Evolutionary conservation across 2,888 invertebrate species (phyloP), one percentile per base, ranked within the genome.

Genomic region (Drosophila mayaguana): DNA sequence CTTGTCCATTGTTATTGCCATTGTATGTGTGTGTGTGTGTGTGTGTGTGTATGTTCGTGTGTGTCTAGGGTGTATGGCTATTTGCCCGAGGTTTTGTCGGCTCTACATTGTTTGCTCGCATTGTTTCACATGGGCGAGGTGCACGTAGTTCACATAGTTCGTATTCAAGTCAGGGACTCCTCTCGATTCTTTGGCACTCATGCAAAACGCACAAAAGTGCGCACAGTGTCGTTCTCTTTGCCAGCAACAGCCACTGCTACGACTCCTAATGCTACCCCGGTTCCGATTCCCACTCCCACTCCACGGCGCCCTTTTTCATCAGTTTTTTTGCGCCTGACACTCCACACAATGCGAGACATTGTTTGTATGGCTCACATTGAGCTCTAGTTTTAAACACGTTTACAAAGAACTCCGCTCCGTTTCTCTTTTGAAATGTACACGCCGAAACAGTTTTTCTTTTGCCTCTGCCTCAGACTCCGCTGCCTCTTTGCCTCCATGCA

Each of bases 311-410:
- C 28, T 18, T 6, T 48, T 16, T 8, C 16, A 1, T 8, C 43
- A 5, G 1, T 14, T 32, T 32, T 51, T 53, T 62, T 59, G 43
- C 42, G 25, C 42, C 18, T 51, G 51, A 20, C 38, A 38, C 61
- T 54, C 34, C 32, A 45, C 62, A 69, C 74, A 78, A 78, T 69
- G 75, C 45, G 5, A 54, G 46, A 38, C 69, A 74, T 77, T 77
- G 79, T 77, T 78, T 74, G 77, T 46, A 20, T 40, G 75, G 61
- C 48, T 72, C 55, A 65, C 63, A 70, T 45, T 60, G 65, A 75
- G 63, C 62, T 75, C 77, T 78, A 77, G 70, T 77, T 78, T 79
- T 75, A 77, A 77, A 79, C 77, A 77, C 77, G 79, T 78, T 77
- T 70, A 59, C 79, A 78, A 74, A 75, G 79, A 79, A 77, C 77